phyloP scores from a whole-genome alignment of 2,888 invertebrate genomes.

The Drosophila macrospina region DNA sequence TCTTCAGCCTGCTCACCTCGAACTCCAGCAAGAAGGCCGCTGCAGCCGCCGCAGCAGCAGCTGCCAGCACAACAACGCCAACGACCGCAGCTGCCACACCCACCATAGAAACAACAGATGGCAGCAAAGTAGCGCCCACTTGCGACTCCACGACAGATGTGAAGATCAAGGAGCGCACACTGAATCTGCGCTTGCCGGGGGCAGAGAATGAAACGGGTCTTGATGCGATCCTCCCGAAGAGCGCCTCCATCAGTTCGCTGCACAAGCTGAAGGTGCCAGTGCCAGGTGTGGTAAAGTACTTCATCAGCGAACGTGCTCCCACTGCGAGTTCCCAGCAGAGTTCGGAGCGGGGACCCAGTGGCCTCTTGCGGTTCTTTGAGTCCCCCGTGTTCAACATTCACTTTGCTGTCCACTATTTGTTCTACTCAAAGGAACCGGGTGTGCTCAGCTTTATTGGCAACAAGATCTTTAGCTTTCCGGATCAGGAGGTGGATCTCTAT shows the following conservation, averaged over 20 bases:
- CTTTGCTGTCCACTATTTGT: conserved; percentile 98
- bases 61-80: conserved; percentile 34
- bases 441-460: conserved; percentile 99
- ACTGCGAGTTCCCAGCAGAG: conserved; percentile 60
- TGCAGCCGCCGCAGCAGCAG: conserved; percentile 78
- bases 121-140: conserved; percentile 15
- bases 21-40: conserved; percentile 83
- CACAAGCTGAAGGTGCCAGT: conserved; percentile 84
- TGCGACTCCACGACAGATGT: conserved; percentile 9
- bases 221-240: conserved; percentile 70
- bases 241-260: conserved; percentile 83
- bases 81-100: conserved; percentile 33
- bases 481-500: conserved; percentile 97
- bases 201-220: conserved; percentile 40
- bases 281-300: conserved; percentile 85
- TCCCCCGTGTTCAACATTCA: conserved; percentile 99
- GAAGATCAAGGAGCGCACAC: conserved; percentile 68
- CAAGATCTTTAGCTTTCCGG: conserved; percentile 97
- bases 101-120: conserved; percentile 32
- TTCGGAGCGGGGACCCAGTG: conserved; percentile 84
- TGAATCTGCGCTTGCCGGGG: conserved; percentile 77
- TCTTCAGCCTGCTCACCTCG: conserved; percentile 84
- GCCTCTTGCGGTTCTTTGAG: conserved; percentile 92
- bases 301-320: conserved; percentile 80
- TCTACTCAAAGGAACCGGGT: conserved; percentile 99